Evolutionary conservation across 2,888 invertebrate genomes (phyloP).

Genomic region (Conus canariensis): DNA sequence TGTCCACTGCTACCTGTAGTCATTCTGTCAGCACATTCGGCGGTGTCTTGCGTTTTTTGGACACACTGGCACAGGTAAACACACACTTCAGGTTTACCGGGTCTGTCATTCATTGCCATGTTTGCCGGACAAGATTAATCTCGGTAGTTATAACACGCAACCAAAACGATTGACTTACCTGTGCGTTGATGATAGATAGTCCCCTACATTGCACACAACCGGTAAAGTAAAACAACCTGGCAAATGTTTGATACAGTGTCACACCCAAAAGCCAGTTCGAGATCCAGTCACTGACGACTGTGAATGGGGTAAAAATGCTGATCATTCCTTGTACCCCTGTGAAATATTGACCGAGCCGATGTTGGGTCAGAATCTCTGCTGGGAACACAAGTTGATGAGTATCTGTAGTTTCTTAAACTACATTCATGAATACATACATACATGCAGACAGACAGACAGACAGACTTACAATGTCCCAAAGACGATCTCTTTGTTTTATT

Average conservation of each 20-base stretch:
- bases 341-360: neutral
- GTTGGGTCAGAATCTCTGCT: no score
- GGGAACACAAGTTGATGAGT: no score
- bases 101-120: neutral
- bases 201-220: constrained; percentile 29
- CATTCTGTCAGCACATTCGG: neutral
- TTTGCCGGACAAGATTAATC: constrained; percentile 2
- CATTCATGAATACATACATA: no score
- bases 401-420: no score
- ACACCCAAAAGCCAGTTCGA: constrained; percentile 34
- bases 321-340: neutral
- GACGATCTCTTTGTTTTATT: no score
- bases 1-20: neutral
- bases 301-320: constrained; percentile 1
- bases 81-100: neutral
- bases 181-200: constrained; percentile 12
- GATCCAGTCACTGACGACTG: constrained; percentile 26
- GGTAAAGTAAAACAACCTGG: neutral
- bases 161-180: constrained; percentile 3
- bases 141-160: neutral
- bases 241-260: constrained; percentile 30
- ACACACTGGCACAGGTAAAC: constrained; percentile 3
- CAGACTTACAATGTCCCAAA: no score
- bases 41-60: neutral
- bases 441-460: no score